Evolutionary conservation across 2,797 vertebrate species (phyloP), one percentile per base, ranked within the genome.

Genomic region (Astyanax mexicanus): DNA sequence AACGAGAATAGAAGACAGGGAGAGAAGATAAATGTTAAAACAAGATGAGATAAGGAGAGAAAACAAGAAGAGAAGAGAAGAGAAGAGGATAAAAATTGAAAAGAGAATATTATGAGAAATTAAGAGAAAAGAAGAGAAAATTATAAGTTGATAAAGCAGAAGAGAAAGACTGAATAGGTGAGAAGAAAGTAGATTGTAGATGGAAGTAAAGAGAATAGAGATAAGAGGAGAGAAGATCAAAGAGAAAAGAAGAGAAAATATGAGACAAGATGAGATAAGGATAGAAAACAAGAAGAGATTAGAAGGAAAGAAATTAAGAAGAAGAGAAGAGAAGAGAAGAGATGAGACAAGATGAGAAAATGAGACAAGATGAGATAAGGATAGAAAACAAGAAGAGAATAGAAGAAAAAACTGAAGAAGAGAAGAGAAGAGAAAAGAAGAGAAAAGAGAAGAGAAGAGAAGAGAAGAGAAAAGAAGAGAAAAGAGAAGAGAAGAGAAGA

Each of bases 261-360:
- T 32, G 29, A 27, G 47, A 66, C 60, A 27, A 7, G 38, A 35
- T 27, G 64, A 49, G 13, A 47, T 4, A 17, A 1, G 32, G 29
- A 32, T 29, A 32, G 55, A 19, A 57, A 58, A 62, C n/a, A 29
- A 23, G 21, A 11, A 74, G 72, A n/a, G 6, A 17, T 32, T 44
- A 11, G 47, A 35, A 25, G 45, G 32, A 5, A 15, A 49, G 19
- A 68, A n/a, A 6, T 42, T 13, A 66, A 47, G 32, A 17, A 47
- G 37, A 32, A 2, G 32, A 5, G 67, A 25, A 27, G 52, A 11
- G 15, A 17, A 15, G 17, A 9, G 19, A 11, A 19, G 55, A 27
- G 47, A 66, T 66, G 29, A 7, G 38, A 35, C 44, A 44, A 38
- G 65, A 38, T 2, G 29, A 32, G 5, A 5, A 32, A 19, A 58